phyloP scores from a whole-genome alignment of 2,113 vertebrate genomes.

The Phylloscopus trochiloides region DNA sequence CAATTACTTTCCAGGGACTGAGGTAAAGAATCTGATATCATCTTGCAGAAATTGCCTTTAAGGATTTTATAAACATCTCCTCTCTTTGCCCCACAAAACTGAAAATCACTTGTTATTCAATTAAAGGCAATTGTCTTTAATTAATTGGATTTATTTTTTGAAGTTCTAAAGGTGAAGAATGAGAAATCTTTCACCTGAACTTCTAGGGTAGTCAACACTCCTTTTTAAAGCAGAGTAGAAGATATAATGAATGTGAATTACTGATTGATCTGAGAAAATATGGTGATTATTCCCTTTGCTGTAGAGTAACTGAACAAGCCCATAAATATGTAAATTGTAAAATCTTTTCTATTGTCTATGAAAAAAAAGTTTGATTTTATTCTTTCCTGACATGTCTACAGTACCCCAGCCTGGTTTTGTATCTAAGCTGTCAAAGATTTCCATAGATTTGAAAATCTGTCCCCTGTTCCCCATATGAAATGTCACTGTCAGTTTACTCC shows the following conservation, averaged over 20 bases:
- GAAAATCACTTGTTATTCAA: neutral
- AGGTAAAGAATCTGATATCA: neutral
- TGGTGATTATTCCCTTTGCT: neutral
- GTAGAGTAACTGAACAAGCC: neutral
- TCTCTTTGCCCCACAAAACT: neutral
- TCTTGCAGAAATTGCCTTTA: neutral
- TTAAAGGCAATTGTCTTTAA: neutral
- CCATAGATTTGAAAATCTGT: slow-evolving; percentile 66
- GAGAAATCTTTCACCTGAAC: neutral
- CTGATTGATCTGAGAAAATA: slow-evolving; percentile 2
- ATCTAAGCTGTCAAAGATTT: slow-evolving; percentile 63
- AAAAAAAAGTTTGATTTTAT: neutral
- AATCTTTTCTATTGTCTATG: neutral
- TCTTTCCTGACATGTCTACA: neutral
- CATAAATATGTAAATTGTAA: neutral
- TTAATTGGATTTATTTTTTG: neutral
- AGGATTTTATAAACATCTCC: neutral
- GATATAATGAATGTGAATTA: neutral
- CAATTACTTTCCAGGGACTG: neutral
- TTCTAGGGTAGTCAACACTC: neutral
- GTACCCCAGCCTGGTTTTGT: neutral
- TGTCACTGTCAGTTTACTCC: slow-evolving; percentile 82
- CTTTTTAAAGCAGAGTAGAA: neutral
- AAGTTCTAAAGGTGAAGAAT: neutral
- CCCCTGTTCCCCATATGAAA: slow-evolving; percentile 75